Evolutionary conservation across 2,113 vertebrate genomes (phyloP).

Genomic region (Syngnathus typhle): DNA sequence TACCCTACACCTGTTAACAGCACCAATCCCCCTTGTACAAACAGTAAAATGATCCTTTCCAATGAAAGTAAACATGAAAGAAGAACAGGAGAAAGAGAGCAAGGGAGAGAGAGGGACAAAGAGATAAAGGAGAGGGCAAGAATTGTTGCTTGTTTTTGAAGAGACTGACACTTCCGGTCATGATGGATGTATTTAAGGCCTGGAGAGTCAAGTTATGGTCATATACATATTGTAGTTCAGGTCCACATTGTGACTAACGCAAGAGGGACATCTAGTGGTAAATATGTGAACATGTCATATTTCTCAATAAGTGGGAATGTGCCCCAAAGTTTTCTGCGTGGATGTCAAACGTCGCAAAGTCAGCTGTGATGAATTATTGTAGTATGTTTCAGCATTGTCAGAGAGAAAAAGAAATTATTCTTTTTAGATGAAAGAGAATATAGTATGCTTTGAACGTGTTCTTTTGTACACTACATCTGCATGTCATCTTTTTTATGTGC

Average conservation of each 20-base stretch:
- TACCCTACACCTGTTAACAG: conserved; percentile 80
- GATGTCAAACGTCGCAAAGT: conserved; percentile 7
- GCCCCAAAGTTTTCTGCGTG: neutral
- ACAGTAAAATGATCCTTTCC: conserved; percentile 71
- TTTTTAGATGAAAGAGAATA: neutral
- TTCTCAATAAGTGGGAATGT: neutral
- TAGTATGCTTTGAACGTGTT: conserved; percentile 4
- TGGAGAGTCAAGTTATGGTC: conserved; percentile 61
- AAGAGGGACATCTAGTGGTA: conserved; percentile 82
- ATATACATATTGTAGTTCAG: conserved; percentile 33
- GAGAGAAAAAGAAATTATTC: neutral
- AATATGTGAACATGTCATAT: neutral
- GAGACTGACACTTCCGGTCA: conserved; percentile 56
- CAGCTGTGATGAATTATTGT: neutral
- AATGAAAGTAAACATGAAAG: conserved; percentile 11
- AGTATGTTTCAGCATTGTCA: neutral
- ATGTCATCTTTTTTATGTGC: neutral
- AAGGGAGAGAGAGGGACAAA: conserved; percentile 4
- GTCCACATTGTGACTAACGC: conserved; percentile 45
- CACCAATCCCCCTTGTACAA: conserved; percentile 69
- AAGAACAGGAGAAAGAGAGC: conserved; percentile 14
- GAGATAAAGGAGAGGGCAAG: conserved; percentile 33
- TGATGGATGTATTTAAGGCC: conserved; percentile 72
- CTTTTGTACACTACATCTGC: neutral
- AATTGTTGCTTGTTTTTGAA: conserved; percentile 63